Evolutionary conservation across 1,140 invertebrate species (phyloP).

Genomic region (Habropoda laboriosa): DNA sequence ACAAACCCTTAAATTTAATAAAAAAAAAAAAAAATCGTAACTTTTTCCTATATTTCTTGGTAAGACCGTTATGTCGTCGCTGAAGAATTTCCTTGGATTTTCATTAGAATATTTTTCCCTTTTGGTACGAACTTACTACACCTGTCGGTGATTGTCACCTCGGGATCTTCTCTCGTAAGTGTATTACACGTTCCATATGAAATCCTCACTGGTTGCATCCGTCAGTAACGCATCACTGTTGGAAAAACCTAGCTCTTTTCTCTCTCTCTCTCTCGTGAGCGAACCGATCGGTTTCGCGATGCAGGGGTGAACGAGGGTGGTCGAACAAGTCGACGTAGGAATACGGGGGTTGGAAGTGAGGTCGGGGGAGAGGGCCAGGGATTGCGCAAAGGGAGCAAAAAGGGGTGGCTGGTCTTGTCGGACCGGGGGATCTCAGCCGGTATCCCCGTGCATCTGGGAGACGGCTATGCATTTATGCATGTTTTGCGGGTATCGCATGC

Average conservation of each 20-base stretch:
- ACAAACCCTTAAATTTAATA: too few relatives aligned
- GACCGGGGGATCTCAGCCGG: slow-evolving; percentile 65
- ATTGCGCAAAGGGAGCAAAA: slow-evolving; percentile 63
- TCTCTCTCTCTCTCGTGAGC: neutral
- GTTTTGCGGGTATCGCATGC: slow-evolving; percentile 76
- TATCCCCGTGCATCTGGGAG: slow-evolving; percentile 72
- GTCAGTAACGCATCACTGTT: neutral
- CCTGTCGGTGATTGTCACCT: too few relatives aligned
- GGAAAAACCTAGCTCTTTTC: neutral
- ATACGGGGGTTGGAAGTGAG: slow-evolving; percentile 7
- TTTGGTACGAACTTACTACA: too few relatives aligned
- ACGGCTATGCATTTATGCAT: slow-evolving; percentile 77
- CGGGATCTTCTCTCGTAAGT: too few relatives aligned
- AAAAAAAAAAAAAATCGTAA: too few relatives aligned
- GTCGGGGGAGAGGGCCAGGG: slow-evolving; percentile 9
- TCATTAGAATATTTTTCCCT: too few relatives aligned
- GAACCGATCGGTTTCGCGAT: slow-evolving; percentile 34
- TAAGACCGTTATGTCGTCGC: too few relatives aligned
- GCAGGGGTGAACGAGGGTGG: neutral
- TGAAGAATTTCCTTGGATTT: too few relatives aligned
- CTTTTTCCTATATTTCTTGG: too few relatives aligned
- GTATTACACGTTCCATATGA: neutral
- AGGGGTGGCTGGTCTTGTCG: slow-evolving; percentile 71
- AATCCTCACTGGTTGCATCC: neutral
- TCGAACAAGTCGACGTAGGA: slow-evolving; percentile 19